Conservation (phyloP, 2,888 invertebrate species). For the Scaptomyza reducta region DNA sequence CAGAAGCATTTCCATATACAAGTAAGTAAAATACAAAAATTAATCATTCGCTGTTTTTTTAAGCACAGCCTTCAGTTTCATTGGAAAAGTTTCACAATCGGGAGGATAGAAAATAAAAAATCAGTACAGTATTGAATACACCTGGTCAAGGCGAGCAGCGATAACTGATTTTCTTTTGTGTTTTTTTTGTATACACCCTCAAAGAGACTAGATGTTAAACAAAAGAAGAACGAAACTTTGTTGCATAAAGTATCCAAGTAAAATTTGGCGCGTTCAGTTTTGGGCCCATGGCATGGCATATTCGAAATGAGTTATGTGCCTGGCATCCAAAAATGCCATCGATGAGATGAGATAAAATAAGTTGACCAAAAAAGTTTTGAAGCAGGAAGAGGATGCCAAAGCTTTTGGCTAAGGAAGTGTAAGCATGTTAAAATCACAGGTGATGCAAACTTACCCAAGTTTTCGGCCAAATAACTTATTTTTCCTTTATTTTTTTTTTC, state of each 20-base stretch:
- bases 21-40: constrained; percentile 10
- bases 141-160: constrained; percentile 20
- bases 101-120: constrained; percentile 6
- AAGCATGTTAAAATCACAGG: constrained; percentile 59
- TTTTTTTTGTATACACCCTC: constrained; percentile 5
- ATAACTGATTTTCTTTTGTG: constrained; percentile 7
- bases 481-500: not conserved
- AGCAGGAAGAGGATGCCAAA: constrained; percentile 12
- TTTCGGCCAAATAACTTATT: constrained; percentile 27
- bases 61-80: constrained; percentile 25
- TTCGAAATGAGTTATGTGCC: constrained; percentile 69
- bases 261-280: constrained; percentile 38
- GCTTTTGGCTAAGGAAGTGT: constrained; percentile 42
- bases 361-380: constrained; percentile 55
- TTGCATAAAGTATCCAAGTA: constrained; percentile 13
- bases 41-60: constrained; percentile 32
- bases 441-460: constrained; percentile 51
- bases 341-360: constrained; percentile 12
- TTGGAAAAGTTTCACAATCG: constrained; percentile 56
- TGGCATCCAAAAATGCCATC: constrained; percentile 55
- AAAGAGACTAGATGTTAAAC: constrained; percentile 18
- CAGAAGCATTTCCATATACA: constrained; percentile 9
- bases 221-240: constrained; percentile 32
- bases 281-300: constrained; percentile 27
- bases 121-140: constrained; percentile 19